phyloP scores from a whole-genome alignment of 2,888 invertebrate genomes.

The Diaperis boleti region DNA sequence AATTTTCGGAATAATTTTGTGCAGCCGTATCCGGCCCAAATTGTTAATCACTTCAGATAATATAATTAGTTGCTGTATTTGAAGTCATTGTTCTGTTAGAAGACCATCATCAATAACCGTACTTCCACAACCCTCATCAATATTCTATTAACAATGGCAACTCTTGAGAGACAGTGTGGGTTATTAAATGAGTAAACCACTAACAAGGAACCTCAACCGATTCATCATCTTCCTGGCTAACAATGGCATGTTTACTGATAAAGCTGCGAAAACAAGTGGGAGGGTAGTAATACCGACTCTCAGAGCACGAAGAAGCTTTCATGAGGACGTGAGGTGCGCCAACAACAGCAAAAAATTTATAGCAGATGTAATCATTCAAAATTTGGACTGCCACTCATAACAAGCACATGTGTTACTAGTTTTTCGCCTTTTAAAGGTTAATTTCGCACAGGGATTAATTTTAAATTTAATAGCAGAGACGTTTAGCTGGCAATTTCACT shows the following conservation, averaged over 20 bases:
- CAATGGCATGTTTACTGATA: constrained; percentile 38
- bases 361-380: constrained; percentile 11
- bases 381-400: not conserved
- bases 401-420: constrained; percentile 22
- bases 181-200: constrained; percentile 37
- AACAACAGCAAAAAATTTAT: constrained; percentile 3
- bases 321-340: constrained; percentile 30
- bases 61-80: no score
- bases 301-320: constrained; percentile 26
- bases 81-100: constrained; percentile 5
- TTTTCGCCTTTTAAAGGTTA: constrained; percentile 14
- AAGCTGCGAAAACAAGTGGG: constrained; percentile 38
- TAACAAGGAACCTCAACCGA: constrained; percentile 37
- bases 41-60: no score
- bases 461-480: constrained; percentile 18
- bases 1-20: no score
- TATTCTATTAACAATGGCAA: constrained; percentile 38
- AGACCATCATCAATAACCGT: constrained; percentile 15
- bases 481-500: constrained; percentile 8
- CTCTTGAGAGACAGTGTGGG: constrained; percentile 39
- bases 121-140: constrained; percentile 35
- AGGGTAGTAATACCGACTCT: constrained; percentile 21
- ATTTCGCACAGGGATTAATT: constrained; percentile 28
- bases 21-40: no score
- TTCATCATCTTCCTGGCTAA: constrained; percentile 42